Conservation (phyloP, 1,140 invertebrate genomes). For the Drosophila malerkotliana region DNA sequence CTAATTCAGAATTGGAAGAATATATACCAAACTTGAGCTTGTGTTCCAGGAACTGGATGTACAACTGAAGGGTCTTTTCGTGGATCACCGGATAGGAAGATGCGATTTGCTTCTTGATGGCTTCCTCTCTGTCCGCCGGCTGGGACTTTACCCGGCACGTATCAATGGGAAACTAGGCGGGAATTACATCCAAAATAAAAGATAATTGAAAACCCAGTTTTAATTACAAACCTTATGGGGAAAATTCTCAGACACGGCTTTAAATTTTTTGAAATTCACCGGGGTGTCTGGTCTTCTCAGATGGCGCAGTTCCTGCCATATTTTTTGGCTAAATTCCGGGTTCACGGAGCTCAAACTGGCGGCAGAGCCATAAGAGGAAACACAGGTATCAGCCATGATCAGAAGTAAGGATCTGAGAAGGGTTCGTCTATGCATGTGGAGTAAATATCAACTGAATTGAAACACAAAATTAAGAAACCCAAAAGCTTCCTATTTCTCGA, state of each 20-base stretch:
- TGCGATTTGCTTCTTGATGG: constrained; percentile 59
- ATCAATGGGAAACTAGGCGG: constrained; percentile 34
- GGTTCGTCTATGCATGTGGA: background rate
- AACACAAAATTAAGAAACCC: background rate
- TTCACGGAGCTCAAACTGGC: background rate
- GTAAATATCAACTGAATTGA: background rate
- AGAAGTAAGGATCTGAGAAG: background rate
- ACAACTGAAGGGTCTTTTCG: constrained; percentile 57
- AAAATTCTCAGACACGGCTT: constrained; percentile 35
- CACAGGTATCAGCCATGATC: background rate
- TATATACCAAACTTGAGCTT: constrained; percentile 61
- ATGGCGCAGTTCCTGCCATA: constrained; percentile 19
- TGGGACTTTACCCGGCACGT: constrained; percentile 55
- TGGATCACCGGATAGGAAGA: constrained; percentile 78
- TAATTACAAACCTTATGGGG: constrained; percentile 14
- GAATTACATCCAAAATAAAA: no score
- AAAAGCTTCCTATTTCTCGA: background rate
- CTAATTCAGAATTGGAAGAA: no score
- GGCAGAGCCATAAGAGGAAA: background rate
- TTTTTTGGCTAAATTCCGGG: constrained; percentile 6
- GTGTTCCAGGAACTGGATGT: constrained; percentile 67
- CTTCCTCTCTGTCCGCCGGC: constrained; percentile 32
- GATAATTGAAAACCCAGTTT: background rate
- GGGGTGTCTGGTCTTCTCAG: constrained; percentile 21
- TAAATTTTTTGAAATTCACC: constrained; percentile 32